Base-by-base conservation (phyloP, 2,113 vertebrate species). In the Leuciscus idus region DNA sequence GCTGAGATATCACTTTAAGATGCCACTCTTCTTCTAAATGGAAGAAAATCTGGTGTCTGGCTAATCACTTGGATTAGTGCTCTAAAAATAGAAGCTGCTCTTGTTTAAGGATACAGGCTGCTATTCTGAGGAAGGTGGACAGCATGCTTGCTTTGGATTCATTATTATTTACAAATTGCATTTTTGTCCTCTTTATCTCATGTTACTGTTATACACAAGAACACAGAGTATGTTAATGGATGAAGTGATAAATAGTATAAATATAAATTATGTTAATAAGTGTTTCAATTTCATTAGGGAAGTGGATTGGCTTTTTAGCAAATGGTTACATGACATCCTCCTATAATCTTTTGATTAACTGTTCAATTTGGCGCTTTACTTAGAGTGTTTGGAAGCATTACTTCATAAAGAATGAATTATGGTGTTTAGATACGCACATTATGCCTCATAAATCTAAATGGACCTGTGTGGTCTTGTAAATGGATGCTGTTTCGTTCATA, bases 31-130 rank as follows among this genome's bases (percentile, higher is more conserved):
- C 19, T 28, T 61, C 28, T 68, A 46, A 78, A 33, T 66, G 74
- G 89, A 78, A 91, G 88, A 89, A 88, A 87, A 90, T 90, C 84
- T 93, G 93, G 89, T 81, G 83, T 90, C 36, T 93, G 57, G 90
- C 90, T 95, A 94, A 94, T 93, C 93, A 93, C 15, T 11, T 59
- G 92, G 92, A 94, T 95, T 93, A 94, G 8, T 72, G 79, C 66
- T 90, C 91, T 94, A 93, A 92, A 95, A 92, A 89, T 90, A 92
- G 91, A 90, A 88, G 83, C 87, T 82, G 84, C 84, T 90, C 90
- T 90, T 87, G 86, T 80, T 91, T 89, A 89, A 89, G 87, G 87
- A 89, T 88, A 86, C 85, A 85, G 30, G 50, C 62, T 39, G 36
- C 73, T 83, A 74, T 81, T 89, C 86, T 88, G 81, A 85, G 80